Conservation (phyloP, 2,797 vertebrate genomes). For the Bryconaethiops microstoma region DNA sequence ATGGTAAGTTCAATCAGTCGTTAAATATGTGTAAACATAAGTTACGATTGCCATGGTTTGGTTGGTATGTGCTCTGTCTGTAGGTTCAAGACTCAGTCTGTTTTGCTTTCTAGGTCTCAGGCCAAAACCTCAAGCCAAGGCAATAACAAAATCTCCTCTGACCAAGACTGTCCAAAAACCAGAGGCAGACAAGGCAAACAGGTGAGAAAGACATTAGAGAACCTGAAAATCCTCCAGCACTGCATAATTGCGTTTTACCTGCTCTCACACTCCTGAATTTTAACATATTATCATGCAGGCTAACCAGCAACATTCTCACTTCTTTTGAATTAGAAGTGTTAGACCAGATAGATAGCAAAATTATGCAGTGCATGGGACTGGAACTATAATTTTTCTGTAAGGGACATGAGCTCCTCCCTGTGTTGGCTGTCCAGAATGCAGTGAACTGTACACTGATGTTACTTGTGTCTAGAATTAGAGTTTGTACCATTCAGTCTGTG, state of each 20-base stretch:
- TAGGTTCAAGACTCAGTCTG: background rate
- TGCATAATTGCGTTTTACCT: background rate
- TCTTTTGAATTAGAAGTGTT: background rate
- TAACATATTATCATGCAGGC: background rate
- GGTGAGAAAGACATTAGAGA: constrained; percentile 65
- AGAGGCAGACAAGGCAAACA: constrained; percentile 72
- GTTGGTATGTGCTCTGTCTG: background rate
- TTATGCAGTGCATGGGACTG: background rate
- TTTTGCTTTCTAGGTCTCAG: constrained; percentile 69
- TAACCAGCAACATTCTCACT: background rate
- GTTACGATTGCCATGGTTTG: background rate
- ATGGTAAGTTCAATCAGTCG: background rate
- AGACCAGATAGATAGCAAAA: background rate
- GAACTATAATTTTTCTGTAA: background rate
- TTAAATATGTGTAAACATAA: background rate
- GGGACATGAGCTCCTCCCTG: background rate
- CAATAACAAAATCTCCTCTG: constrained; percentile 67
- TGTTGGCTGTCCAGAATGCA: background rate
- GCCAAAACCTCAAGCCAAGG: constrained; percentile 70
- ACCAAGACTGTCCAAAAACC: constrained; percentile 70
- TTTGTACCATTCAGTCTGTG: background rate
- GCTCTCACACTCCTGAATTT: background rate
- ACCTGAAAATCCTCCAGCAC: background rate
- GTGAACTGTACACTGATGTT: background rate
- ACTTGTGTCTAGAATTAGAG: background rate